A percentile compares a stretch with the other conserved stretches of the same genome.
phyloP scores from a whole-genome alignment of 2,888 invertebrate species.

The Lepidochitona cinerea region DNA sequence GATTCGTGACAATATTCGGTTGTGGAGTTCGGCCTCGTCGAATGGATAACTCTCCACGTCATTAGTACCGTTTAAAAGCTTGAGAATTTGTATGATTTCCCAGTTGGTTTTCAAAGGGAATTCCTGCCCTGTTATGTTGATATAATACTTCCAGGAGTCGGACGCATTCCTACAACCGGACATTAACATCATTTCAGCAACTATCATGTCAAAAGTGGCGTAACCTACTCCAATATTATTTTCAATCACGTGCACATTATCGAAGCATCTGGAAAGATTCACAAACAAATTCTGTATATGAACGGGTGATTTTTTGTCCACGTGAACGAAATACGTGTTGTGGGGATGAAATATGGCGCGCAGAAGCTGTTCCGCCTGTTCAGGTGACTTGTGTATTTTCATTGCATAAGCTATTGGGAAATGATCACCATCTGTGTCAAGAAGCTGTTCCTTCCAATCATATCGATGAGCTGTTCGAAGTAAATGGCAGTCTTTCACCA shows the following conservation, averaged over 20 bases:
- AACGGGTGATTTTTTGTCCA: conserved; percentile 54
- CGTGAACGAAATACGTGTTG: conserved; percentile 66
- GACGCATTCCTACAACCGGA: not conserved
- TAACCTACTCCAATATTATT: conserved; percentile 43
- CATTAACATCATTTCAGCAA: conserved; percentile 47
- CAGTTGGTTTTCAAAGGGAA: not conserved
- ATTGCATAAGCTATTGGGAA: conserved; percentile 61
- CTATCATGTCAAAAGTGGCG: conserved; percentile 34
- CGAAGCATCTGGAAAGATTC: conserved; percentile 43
- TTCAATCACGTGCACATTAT: conserved; percentile 53
- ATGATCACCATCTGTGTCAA: too few relatives aligned
- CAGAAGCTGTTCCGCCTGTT: conserved; percentile 57
- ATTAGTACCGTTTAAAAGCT: not conserved
- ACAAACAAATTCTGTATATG: conserved; percentile 36
- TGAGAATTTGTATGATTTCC: not conserved
- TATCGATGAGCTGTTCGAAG: conserved; percentile 32
- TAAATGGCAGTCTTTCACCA: conserved; percentile 27
- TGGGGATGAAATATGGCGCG: conserved; percentile 62
- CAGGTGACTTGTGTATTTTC: conserved; percentile 44
- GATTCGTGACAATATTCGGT: too few relatives aligned
- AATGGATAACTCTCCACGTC: not conserved
- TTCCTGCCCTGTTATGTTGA: not conserved
- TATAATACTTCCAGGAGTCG: not conserved
- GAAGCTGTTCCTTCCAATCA: conserved; percentile 46
- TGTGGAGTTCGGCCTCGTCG: not conserved